Evolutionary conservation across 2,797 vertebrate genomes (phyloP).

Genomic region (Pangasius macronema): DNA sequence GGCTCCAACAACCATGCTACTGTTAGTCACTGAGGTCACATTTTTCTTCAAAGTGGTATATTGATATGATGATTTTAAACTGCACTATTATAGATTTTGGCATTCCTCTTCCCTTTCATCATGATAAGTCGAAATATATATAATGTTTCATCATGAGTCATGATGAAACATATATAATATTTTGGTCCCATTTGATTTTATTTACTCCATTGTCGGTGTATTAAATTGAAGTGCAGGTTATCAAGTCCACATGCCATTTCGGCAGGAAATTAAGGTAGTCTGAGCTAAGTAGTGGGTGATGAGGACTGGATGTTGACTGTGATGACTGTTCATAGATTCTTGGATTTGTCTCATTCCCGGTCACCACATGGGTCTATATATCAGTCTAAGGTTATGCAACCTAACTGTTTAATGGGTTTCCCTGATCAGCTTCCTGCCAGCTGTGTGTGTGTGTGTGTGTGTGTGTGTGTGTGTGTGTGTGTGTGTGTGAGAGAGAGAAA

Average conservation of each 20-base stretch:
- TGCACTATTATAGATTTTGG: too few species aligned
- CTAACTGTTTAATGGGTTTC: slow-evolving; percentile 41
- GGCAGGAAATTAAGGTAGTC: background rate
- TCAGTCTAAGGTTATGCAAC: slow-evolving; percentile 40
- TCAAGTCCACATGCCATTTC: background rate
- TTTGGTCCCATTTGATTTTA: background rate
- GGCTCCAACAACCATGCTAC: too few species aligned
- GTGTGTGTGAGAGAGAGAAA: background rate
- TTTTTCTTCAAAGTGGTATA: too few species aligned
- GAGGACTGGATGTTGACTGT: background rate
- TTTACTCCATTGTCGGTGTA: background rate
- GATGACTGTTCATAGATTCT: background rate
- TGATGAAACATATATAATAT: background rate
- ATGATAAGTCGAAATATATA: too few species aligned
- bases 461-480: background rate
- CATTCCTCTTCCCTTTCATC: too few species aligned
- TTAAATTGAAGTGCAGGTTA: background rate
- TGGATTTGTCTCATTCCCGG: background rate
- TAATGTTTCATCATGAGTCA: background rate
- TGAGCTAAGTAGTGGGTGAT: background rate
- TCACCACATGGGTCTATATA: slow-evolving; percentile 1
- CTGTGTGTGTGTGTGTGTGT: background rate
- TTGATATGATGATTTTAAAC: too few species aligned
- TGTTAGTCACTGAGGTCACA: too few species aligned
- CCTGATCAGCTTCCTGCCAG: slow-evolving; percentile 30